Evolutionary conservation across 2,797 vertebrate genomes (phyloP), one percentile per base, ranked within the genome.

Genomic region (Lates japonicus): DNA sequence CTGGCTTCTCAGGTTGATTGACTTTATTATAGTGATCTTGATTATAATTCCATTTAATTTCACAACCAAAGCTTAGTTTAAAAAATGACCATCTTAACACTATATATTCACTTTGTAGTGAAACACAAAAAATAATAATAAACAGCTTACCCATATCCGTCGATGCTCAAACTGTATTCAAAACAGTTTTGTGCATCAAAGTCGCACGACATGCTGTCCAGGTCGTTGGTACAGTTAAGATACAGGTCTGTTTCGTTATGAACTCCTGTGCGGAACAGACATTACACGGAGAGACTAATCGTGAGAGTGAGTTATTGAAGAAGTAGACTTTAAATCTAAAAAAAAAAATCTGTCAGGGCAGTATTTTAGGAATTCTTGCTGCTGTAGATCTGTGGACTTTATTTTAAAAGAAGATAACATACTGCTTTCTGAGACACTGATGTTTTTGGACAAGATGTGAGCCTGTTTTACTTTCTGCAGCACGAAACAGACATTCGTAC

Each of bases 151-250:
- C 2, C 2, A 2, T 4, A 0, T 0, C 0, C 0, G 0, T 0
- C 0, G 0, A 46, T 0, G 4, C 0, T 8, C 66, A 91, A 0
- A 0, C 0, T 57, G 66, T 88, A 81, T 35, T 59, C 57, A 3
- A 9, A 0, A 61, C 89, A 92, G 59, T 87, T 75, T 42, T 49
- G 17, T 1, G 22, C 69, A 0, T 59, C 13, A 2, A 87, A 35
- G 0, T 72, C n/a, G 46, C 92, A 93, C 11, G 1, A 31, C 65
- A 90, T 73, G 0, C 1, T 0, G 0, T 4, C 16, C 0, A 0
- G 33, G 78, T 90, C 80, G 70, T 89, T 70, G 54, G 68, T 83
- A 37, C 90, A 93, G 9, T 69, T 12, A 1, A 90, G 55, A 57
- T 12, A 52, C 1, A 20, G 7, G 1, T 1, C 71, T 57, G 44